Base-by-base conservation (phyloP, 2,888 invertebrate genomes). In the Metopia argyrocephala region DNA sequence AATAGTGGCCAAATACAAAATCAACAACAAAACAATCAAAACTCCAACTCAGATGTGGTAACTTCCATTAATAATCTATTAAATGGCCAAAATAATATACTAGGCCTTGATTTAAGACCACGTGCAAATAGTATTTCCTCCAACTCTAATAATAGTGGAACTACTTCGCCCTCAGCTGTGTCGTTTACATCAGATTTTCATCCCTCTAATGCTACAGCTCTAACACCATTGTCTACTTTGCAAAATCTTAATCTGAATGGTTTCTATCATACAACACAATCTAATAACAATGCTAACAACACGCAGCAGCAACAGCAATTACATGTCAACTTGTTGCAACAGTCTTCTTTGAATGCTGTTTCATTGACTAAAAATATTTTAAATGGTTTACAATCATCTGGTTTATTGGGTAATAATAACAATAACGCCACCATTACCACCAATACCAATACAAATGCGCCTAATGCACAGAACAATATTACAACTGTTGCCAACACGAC, bases 61-160 rank as follows among this genome's bases (percentile, higher is more conserved):
- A 84, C 83, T 68, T 82, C 85, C 1, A 50, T 88, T 57, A 86
- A 84, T 82, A 87, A 84, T 81, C 86, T 86, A 21, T 78, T 86
- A 9, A 82, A 84, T 54, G 82, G 82, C 23, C 65, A 79, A 61
- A 83, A 82, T 27, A 88, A 86, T 64, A 83, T 87, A 7, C 80
- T 88, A 76, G 87, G 87, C 70, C 85, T 87, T 61, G 92, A 92
- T 85, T 87, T 92, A 48, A 92, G 96, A 12, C 91, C 93, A 31
- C 92, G 96, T 56, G 93, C 95, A 69, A 95, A 95, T 85, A 95
- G 95, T 84, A 89, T 96, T 25, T 95, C 95, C 12, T 95, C 95
- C 83, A 95, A 93, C 84, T 93, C 94, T 74, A 95, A 94, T 21
- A 95, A 93, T 84, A 93, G 94, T 79, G 96, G 94, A 28, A 96